Evolutionary conservation across 1,140 invertebrate genomes (phyloP).

Genomic region (Thaumatotibia leucotreta): DNA sequence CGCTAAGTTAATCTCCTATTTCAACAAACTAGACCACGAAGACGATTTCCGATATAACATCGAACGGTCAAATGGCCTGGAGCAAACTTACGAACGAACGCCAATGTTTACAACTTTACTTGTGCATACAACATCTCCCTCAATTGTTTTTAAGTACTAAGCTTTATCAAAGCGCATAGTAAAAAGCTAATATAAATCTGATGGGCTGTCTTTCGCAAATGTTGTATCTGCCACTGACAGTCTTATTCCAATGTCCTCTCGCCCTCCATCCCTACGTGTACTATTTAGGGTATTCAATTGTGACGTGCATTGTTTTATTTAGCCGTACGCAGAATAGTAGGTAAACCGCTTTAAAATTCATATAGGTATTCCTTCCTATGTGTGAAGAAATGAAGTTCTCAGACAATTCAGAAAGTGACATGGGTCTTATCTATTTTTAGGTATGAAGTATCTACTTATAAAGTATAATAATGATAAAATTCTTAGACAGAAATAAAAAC

Average conservation of each 20-base stretch:
- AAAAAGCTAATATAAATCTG: neutral
- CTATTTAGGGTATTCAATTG: neutral
- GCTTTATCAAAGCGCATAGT: neutral
- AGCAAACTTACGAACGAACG: neutral
- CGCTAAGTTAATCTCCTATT: neutral
- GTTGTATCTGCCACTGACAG: conserved; percentile 10
- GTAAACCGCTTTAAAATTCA: no score
- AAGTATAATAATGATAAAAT: no score
- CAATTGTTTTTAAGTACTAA: no score
- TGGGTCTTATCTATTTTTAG: no score
- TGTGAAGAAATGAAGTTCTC: no score
- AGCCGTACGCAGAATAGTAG: no score
- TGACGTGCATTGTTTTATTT: neutral
- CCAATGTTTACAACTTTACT: no score
- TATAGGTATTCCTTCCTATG: no score
- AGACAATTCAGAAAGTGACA: no score
- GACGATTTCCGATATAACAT: neutral
- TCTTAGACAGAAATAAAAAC: no score
- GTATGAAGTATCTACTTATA: no score
- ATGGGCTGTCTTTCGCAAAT: neutral
- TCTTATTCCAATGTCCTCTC: neutral
- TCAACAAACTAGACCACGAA: neutral
- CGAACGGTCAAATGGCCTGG: neutral
- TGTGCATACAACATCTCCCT: no score
- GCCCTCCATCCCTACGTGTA: neutral